Conservation (phyloP, 2,888 invertebrate genomes). For the Drosophila putrida region DNA sequence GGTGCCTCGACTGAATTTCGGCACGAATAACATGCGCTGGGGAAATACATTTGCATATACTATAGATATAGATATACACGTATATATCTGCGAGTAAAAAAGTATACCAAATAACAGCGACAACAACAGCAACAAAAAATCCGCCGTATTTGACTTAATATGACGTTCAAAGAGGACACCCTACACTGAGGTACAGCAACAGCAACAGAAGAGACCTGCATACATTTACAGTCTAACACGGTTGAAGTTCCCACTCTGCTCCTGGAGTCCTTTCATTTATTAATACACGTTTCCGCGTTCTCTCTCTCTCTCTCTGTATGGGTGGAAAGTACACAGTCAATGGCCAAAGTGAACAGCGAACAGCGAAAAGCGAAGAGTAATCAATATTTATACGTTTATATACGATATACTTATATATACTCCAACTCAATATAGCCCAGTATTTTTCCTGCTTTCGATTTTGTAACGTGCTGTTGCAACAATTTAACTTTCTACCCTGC, state of each 20-base stretch:
- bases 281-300: conserved; percentile 28
- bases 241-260: not conserved
- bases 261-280: conserved; percentile 41
- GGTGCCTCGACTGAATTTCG: conserved; percentile 12
- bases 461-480: conserved; percentile 33
- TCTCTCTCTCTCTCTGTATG: not conserved
- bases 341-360: conserved; percentile 17
- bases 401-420: conserved; percentile 11
- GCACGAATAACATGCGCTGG: conserved; percentile 16
- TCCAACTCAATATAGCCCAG: not conserved
- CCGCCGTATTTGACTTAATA: conserved; percentile 28
- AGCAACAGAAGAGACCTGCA: conserved; percentile 4
- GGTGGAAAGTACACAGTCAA: conserved; percentile 22
- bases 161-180: conserved; percentile 1
- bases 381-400: conserved; percentile 51
- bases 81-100: not conserved
- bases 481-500: conserved; percentile 20
- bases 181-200: not conserved
- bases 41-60: conserved; percentile 16
- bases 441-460: conserved; percentile 19
- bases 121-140: conserved; percentile 4
- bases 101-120: not conserved
- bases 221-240: conserved; percentile 38
- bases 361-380: conserved; percentile 18
- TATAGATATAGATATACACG: not conserved